phyloP scores from a whole-genome alignment of 2,797 vertebrate genomes.

The Microctenopoma lineatum region DNA sequence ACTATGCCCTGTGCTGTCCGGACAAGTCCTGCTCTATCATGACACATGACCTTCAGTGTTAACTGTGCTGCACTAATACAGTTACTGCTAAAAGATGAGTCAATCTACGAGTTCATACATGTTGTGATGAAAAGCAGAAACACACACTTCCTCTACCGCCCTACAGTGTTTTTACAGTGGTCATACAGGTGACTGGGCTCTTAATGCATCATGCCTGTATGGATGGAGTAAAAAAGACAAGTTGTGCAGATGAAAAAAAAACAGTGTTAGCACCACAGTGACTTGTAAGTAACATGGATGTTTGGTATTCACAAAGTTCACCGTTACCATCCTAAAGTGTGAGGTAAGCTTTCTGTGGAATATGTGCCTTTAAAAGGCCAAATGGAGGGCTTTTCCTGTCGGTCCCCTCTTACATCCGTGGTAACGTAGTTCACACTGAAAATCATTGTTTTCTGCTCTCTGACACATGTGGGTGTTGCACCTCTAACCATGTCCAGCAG shows the following conservation, averaged over 20 bases:
- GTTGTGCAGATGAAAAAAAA: slow-evolving; percentile 31
- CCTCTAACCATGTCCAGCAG: neutral
- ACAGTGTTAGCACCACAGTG: slow-evolving; percentile 58
- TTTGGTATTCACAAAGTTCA: slow-evolving; percentile 42
- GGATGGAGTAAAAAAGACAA: slow-evolving; percentile 47
- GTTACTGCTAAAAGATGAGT: slow-evolving; percentile 30
- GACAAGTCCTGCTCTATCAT: slow-evolving; percentile 34
- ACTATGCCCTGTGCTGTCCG: slow-evolving; percentile 50
- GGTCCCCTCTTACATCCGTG: too few species aligned
- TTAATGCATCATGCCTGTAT: slow-evolving; percentile 68
- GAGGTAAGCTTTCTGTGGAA: neutral
- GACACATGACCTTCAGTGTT: slow-evolving; percentile 37
- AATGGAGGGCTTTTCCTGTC: too few species aligned
- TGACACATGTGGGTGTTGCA: neutral
- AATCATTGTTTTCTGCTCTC: slow-evolving; percentile 1
- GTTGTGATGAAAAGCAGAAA: neutral
- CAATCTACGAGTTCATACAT: slow-evolving; percentile 32
- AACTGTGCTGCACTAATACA: slow-evolving; percentile 38
- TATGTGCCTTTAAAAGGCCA: too few species aligned
- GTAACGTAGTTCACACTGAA: neutral
- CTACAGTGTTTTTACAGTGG: slow-evolving; percentile 47
- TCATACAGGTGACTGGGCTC: slow-evolving; percentile 45
- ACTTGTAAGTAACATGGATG: neutral
- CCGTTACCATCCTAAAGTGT: neutral
- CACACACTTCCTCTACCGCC: slow-evolving; percentile 48